A percentile compares a stretch with the other conserved stretches of the same genome.
These are phyloP conservation scores for Turritopsis dohrnii DNA, from an alignment of 30 jellyfish, hydroid and myxozoan genomes.

Conservation along the genomic window DNA sequence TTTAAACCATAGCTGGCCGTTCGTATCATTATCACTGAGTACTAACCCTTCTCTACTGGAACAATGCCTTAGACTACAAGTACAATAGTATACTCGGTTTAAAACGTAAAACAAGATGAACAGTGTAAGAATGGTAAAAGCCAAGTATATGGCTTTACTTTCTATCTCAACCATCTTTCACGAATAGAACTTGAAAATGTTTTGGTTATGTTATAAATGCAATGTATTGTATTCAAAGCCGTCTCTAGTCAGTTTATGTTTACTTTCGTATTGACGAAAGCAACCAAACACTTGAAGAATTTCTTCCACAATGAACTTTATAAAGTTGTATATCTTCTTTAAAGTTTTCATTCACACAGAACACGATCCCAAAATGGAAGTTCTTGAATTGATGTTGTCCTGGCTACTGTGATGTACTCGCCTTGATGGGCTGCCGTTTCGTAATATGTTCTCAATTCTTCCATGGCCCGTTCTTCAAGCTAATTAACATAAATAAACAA, in stretches of 20 bases:
- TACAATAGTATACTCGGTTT: background rate
- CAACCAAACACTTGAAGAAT: background rate
- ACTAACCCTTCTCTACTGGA: background rate
- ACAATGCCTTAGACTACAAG: background rate
- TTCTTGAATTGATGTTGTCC: slow-evolving; percentile 22
- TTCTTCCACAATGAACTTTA: no score
- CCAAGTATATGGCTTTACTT: background rate
- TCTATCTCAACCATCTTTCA: background rate
- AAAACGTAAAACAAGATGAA: background rate
- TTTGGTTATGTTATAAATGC: background rate
- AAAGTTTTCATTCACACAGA: background rate
- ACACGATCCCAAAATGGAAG: slow-evolving; percentile 51
- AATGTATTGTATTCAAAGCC: background rate
- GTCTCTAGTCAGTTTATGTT: background rate
- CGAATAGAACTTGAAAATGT: background rate
- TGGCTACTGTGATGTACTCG: slow-evolving; percentile 47
- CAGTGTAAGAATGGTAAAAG: background rate
- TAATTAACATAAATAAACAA: background rate
- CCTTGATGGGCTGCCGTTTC: slow-evolving; percentile 48
- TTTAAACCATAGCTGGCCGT: background rate
- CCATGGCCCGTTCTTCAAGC: slow-evolving; percentile 69
- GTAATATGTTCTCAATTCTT: slow-evolving; percentile 51
- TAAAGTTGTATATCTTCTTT: no score
- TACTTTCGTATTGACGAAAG: background rate
- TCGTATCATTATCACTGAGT: background rate